Base-by-base conservation (phyloP, 2,888 invertebrate species). In the Leptinotarsa peninsularis region DNA sequence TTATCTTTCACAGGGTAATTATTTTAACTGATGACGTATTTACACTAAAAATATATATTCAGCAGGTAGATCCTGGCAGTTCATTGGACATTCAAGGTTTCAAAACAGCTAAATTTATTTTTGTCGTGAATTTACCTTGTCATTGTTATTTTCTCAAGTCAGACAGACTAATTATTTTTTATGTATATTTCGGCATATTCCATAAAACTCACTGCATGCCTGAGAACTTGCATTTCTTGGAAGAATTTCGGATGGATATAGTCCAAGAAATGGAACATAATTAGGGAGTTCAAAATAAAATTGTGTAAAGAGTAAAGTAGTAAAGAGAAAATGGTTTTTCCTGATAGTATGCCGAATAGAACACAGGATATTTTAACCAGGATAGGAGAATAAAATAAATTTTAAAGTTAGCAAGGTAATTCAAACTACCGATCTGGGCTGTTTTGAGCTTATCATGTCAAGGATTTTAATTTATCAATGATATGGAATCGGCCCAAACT, bases 61-160 rank as follows among this genome's bases (percentile, higher is more conserved):
- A n/a, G 63, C 63, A 63, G 63, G 63, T 63, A 63, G 27, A 63
- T 15, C 17, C 5, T 63, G 17, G 17, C 63, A 43, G 63, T 27
- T 63, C 63, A 63, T 63, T 43, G 63, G 33, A 63, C 63, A 63
- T 43, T 63, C 63, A 63, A 63, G 63, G 63, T 63, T 63, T 43
- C 33, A 63, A 63, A 63, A 63, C 63, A 63, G n/a, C 63, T 5
- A 14, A 43, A 33, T 33, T 63, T 63, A 63, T 63, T 63, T 63
- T n/a, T 63, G 63, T 43, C 63, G 33, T 33, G 33, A n/a, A 63
- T n/a, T 17, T 13, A 33, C n/a, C 43, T 33, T 33, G 43, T 63
- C 33, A 63, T 63, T 63, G 63, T 63, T 63, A 33, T 63, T n/a
- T 17, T 43, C 43, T 58, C 15, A 23, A 21, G 21, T 14, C 58